Evolutionary conservation across 2,797 vertebrate genomes (phyloP), one percentile per base, ranked within the genome.

Genomic region (Heterohyrax brucei): DNA sequence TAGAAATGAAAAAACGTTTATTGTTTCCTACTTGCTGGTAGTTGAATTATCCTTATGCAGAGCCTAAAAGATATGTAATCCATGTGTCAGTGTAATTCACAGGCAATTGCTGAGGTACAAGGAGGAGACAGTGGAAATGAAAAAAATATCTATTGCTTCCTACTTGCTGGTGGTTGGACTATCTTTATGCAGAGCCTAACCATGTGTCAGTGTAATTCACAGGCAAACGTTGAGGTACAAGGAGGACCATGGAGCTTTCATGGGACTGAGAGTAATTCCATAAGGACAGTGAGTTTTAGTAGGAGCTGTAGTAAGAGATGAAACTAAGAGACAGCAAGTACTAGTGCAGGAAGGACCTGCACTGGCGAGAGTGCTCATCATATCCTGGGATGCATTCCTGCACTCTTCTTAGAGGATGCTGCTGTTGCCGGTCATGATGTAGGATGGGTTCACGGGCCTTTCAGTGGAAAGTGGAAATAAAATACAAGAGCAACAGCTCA

Each of bases 401-500:
- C 24, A 48, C 6, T 46, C 26, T 82, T 72, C 33, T 30, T 19
- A 39, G 48, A 18, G 26, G 56, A 50, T 28, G 26, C 14, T 10
- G 30, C 19, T 46, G 10, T 14, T 4, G n/a, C 28, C 64, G 66
- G 76, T 3, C 22, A 7, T 48, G 56, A 50, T 22, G 26, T 14
- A 6, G 5, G 0, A 26, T 19, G 46, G 13, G 33, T 82, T 78
- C 28, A 56, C 2, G 12, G 14, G 30, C 18, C 13, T 59, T 61
- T 88, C 39, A 22, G 18, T 48, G 66, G 12, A 66, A 72, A 66
- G 53, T 46, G 26, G 14, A 78, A 84, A 46, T 7, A 30, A 13
- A 8, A 30, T 7, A 22, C 24, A 39, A 0, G 1, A 87, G 4
- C 4, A 7, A 28, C 39, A 28, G 5, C 9, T 61, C 3, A 61